Conservation (phyloP, 2,113 vertebrate genomes). For the Prinia subflava region DNA sequence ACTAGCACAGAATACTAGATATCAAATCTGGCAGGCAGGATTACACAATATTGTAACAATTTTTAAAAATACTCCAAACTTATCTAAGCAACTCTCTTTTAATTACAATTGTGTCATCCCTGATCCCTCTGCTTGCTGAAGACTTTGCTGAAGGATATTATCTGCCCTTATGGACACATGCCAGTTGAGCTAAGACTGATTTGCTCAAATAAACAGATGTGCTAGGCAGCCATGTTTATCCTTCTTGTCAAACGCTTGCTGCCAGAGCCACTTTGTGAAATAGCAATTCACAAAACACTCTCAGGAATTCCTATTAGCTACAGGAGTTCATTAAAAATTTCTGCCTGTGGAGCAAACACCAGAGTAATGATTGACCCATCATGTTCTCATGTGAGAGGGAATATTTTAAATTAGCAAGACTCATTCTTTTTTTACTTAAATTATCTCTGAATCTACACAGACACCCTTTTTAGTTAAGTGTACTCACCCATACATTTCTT, state of each 20-base stretch:
- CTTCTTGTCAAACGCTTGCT: constrained; percentile 50
- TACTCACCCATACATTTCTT: neutral
- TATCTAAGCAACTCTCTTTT: neutral
- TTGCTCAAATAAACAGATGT: constrained; percentile 51
- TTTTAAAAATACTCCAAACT: neutral
- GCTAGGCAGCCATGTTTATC: constrained; percentile 60
- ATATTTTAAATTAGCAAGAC: constrained; percentile 35
- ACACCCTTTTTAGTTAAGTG: neutral
- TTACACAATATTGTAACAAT: neutral
- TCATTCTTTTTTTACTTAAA: constrained; percentile 17
- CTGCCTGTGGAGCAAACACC: constrained; percentile 39
- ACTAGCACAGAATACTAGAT: neutral
- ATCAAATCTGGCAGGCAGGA: neutral
- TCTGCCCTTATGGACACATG: constrained; percentile 34
- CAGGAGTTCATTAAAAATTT: constrained; percentile 61
- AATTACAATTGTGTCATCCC: constrained; percentile 15
- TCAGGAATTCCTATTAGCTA: constrained; percentile 58
- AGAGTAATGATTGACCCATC: constrained; percentile 56
- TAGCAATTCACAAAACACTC: constrained; percentile 55
- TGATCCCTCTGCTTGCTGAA: constrained; percentile 32
- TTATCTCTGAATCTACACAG: neutral
- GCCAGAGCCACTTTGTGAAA: constrained; percentile 55
- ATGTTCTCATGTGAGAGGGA: constrained; percentile 23
- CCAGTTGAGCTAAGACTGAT: constrained; percentile 46
- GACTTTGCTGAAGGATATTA: constrained; percentile 25